Evolutionary conservation across 2,113 vertebrate species (phyloP).

Genomic region (Saimiri boliviensis): DNA sequence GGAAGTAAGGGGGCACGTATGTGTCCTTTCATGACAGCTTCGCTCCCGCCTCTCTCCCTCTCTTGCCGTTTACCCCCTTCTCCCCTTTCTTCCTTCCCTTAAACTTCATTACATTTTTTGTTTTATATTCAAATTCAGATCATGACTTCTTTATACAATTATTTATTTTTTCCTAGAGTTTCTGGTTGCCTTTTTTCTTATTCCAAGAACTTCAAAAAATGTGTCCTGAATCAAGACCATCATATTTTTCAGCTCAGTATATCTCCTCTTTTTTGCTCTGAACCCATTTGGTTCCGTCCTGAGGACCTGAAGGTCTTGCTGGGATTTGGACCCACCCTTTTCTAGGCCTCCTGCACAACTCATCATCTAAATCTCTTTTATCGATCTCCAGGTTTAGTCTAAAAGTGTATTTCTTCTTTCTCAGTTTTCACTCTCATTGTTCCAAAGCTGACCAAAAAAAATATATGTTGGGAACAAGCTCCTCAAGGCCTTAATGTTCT

Average conservation of each 20-base stretch:
- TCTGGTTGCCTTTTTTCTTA: neutral
- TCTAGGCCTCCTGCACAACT: neutral
- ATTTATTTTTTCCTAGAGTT: neutral
- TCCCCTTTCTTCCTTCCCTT: neutral
- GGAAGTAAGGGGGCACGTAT: fast-evolving
- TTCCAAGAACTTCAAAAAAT: neutral
- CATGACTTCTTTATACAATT: neutral
- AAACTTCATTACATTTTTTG: neutral
- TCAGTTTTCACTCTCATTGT: neutral
- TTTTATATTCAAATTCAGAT: neutral
- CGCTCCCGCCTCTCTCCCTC: neutral
- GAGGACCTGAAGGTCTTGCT: neutral
- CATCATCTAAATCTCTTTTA: neutral
- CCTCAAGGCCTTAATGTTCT: neutral
- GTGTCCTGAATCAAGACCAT: neutral
- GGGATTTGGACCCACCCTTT: neutral
- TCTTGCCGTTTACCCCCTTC: too few species aligned
- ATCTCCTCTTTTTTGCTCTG: neutral
- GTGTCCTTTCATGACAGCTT: neutral
- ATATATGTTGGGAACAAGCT: neutral
- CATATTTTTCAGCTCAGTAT: neutral
- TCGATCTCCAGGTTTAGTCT: neutral
- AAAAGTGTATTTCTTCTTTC: neutral
- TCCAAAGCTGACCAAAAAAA: neutral
- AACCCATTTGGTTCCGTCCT: neutral